Base-by-base conservation (phyloP, 2,113 vertebrate genomes). In the Seriola quinqueradiata region DNA sequence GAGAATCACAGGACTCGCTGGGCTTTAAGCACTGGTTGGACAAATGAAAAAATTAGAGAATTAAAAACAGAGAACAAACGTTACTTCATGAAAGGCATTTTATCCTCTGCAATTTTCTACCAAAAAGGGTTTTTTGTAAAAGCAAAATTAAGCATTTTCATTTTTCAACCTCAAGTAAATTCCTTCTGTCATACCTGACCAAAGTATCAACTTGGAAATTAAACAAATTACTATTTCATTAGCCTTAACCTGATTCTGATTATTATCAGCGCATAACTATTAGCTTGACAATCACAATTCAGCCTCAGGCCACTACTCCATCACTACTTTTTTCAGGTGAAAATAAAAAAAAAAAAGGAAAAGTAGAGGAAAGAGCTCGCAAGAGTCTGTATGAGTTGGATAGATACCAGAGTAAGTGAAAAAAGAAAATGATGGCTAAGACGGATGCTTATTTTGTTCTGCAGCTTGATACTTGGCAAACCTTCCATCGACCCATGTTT, bases 1-100 rank as follows among this genome's bases (percentile, higher is more conserved):
- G 86, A 0, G 95, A 95, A 5, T 94, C 93, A 63, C 98, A 99
- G 70, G 94, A 92, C 90, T 97, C 95, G 2, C 95, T 91, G 0
- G 96, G 95, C 66, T 91, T 90, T 87, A 98, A 85, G 17, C 98
- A 99, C 98, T 99, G 93, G 0, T 12, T 75, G 65, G 4, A 32
- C 0, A 55, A 8, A 16, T 1, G 4, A 67, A 40, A 8, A 71
- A 58, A 70, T 2, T 23, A 36, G 0, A 54, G 3, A 40, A 25
- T 42, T 3, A 48, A 25, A 8, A 3, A 48, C 0, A 4, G 34
- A n/a, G 21, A 64, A 8, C 1, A 58, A 16, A n/a, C 50, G 13
- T 12, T 5, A 25, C 46, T 36, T n/a, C 48, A 1, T 73, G 2
- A 60, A 52, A 44, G 9, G 2, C 13, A 34, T 54, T 28, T 34